These are phyloP conservation scores for Suncus etruscus DNA, from an alignment of 2,113 vertebrate species.

Conservation along the genomic window DNA sequence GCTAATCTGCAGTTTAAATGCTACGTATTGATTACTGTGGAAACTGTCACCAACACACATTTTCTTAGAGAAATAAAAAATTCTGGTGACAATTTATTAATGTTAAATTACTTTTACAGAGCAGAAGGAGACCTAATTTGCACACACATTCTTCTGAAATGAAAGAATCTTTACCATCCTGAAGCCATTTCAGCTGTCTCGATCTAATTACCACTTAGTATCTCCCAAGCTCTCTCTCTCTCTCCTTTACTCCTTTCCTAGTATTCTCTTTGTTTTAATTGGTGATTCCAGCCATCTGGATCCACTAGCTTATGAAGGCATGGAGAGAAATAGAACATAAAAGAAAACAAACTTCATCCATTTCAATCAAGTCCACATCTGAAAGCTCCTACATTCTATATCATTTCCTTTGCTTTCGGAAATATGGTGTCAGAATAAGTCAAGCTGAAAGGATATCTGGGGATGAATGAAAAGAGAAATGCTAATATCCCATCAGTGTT, in stretches of 20 bases:
- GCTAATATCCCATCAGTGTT: constrained; percentile 34
- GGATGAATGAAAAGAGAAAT: constrained; percentile 59
- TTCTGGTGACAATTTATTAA: constrained; percentile 77
- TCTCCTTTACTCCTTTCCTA: constrained; percentile 71
- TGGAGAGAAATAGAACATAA: constrained; percentile 70
- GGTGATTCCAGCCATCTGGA: constrained; percentile 84
- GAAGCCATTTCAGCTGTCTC: constrained; percentile 88
- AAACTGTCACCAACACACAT: constrained; percentile 69
- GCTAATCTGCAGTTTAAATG: constrained; percentile 77
- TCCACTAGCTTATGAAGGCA: constrained; percentile 77
- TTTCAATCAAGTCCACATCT: constrained; percentile 70
- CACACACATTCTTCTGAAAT: constrained; percentile 84
- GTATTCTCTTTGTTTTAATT: constrained; percentile 84
- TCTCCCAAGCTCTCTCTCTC: constrained; percentile 78
- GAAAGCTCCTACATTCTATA: constrained; percentile 59
- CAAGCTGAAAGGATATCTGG: constrained; percentile 51
- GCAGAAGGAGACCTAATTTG: constrained; percentile 76
- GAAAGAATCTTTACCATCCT: constrained; percentile 86
- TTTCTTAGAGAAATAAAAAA: constrained; percentile 81
- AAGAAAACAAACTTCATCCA: constrained; percentile 79
- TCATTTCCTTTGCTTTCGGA: constrained; percentile 61
- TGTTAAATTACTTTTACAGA: constrained; percentile 78
- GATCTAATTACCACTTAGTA: constrained; percentile 85
- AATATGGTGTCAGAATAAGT: constrained; percentile 62
- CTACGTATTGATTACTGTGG: constrained; percentile 58